These are phyloP conservation scores for Agonopterix alstromeriana DNA, from an alignment of 2,888 invertebrate genomes.

Conservation along the genomic window DNA sequence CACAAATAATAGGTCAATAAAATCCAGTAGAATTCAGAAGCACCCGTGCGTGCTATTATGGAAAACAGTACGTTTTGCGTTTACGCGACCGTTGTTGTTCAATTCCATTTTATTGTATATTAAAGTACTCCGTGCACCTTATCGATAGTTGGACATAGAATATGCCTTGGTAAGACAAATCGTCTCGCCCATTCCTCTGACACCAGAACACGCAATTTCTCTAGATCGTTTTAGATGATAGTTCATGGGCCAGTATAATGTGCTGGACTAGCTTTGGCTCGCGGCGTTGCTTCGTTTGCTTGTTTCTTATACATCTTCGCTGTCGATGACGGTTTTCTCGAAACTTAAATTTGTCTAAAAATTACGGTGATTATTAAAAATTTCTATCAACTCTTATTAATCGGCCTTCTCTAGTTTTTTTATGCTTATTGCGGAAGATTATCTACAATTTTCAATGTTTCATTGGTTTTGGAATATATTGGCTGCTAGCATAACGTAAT, in stretches of 20 bases:
- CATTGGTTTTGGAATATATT: too few relatives aligned
- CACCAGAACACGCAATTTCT: conserved; percentile 42
- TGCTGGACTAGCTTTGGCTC: conserved; percentile 26
- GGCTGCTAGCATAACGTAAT: conserved; percentile 8
- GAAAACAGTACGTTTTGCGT: background rate
- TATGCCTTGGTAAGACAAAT: conserved; percentile 42
- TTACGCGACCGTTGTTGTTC: conserved; percentile 13
- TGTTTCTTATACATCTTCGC: background rate
- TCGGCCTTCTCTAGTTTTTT: too few relatives aligned
- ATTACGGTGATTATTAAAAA: too few relatives aligned
- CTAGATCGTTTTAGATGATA: conserved; percentile 43
- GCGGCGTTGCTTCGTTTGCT: conserved; percentile 15
- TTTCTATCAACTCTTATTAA: too few relatives aligned
- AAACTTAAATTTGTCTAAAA: too few relatives aligned
- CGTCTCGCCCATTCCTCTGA: conserved; percentile 32
- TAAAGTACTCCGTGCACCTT: conserved; percentile 19
- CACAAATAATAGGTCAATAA: background rate
- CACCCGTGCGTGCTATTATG: background rate
- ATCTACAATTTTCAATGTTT: too few relatives aligned
- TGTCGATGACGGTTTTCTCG: too few relatives aligned
- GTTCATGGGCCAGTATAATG: conserved; percentile 26
- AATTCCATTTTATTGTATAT: conserved; percentile 14
- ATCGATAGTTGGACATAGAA: conserved; percentile 28
- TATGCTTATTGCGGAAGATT: too few relatives aligned
- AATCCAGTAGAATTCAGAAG: background rate